Base-by-base conservation (phyloP, 2,888 invertebrate species). In the Dicranocentrus wangi region DNA sequence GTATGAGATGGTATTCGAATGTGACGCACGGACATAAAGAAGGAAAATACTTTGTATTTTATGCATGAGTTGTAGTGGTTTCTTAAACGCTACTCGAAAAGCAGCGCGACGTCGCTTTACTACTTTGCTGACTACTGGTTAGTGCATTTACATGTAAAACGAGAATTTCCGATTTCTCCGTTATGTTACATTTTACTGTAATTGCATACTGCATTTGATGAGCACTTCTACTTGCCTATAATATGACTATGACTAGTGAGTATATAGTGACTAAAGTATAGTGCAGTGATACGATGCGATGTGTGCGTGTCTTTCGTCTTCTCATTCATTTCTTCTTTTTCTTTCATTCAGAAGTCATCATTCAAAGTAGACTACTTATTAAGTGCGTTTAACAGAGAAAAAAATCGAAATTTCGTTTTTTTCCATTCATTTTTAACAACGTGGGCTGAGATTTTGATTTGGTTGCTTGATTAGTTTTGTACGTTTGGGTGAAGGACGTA, bases 111-210 rank as follows among this genome's bases (percentile, higher is more conserved):
- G 39, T 39, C 39, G 13, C 39, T 39, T 39, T 13, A 5, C 39
- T 13, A 39, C 28, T 19, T n/a, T 61, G 32, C 15, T 32, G 8
- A n/a, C n/a, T 47, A 47, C 47, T 10, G 47, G 23, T 61, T 61
- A 61, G 61, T 61, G 61, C 32, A 19, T 61, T 61, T 61, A 43
- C 43, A 43, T 65, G 65, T 43, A 15, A 65, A 43, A 65, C 65
- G 25, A 66, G 47, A 66, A 66, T 47, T 66, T 66, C 66, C 66
- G 66, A 66, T 66, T 66, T 66, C 66, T 66, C 66, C 66, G 66
- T 66, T 66, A 47, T 47, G 61, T 32, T 61, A 61, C 61, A 61
- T 32, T 55, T 61, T 61, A 61, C 61, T 32, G 28, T 61, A 61
- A 61, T 61, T 61, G 28, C 32, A 61, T 1, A 61, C 61, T 61